Evolutionary conservation across 2,888 invertebrate genomes (phyloP), one percentile per base, ranked within the genome.

Genomic region (Nasonia oneida): DNA sequence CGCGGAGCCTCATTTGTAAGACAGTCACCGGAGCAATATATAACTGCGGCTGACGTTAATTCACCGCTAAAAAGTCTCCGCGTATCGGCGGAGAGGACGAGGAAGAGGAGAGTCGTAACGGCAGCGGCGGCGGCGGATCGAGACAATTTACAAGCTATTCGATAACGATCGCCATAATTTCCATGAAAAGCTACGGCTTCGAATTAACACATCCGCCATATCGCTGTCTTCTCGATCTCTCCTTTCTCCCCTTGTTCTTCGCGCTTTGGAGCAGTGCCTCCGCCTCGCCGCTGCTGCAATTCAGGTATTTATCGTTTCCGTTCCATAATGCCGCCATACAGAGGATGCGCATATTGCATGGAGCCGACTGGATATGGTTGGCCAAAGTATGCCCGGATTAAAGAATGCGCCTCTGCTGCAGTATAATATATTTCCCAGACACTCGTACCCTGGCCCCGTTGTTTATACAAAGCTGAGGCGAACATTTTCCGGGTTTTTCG

Each of bases 291-390:
- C 39, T 15, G 67, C 47, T 67, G 81, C 81, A 74, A 81, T 79
- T 61, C 79, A 78, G 64, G 74, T 84, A 79, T 84, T 84, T 81
- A 81, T 84, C 67, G 67, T 74, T 84, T 84, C 80, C 84, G 84
- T 80, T 80, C 64, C 75, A 84, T 79, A 81, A 82, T 85, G 78
- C 78, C 23, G 12, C 12, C 4, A 37, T 37, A 37, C 37, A 61
- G 85, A 73, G 73, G 77, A 85, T 76, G 47, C 12, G 47, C 67
- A 76, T 76, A n/a, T 61, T n/a, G 3, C 33, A 47, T 47, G 47
- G 64, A 29, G 18, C 47, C 57, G 8, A 67, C 78, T 81, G 76
- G 81, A 81, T 85, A 85, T 85, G 81, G 85, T 75, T 80, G 53
- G n/a, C 29, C 50, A 57, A 39, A 23, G 23, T 33, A 29, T 29